Base-by-base conservation (phyloP, 2,113 vertebrate species). In the Microtus richardsoni region DNA sequence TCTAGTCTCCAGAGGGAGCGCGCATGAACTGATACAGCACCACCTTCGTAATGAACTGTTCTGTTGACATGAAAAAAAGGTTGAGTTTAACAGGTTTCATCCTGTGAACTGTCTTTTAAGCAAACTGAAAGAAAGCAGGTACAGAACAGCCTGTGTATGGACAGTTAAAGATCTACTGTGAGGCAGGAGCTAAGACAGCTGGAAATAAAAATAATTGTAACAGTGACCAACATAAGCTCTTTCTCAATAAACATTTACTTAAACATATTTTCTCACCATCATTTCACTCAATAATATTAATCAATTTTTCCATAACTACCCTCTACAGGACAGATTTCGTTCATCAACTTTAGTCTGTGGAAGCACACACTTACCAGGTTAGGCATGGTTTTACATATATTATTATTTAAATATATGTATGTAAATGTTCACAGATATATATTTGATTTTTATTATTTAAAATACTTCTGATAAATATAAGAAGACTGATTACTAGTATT, bases 1-100 rank as follows among this genome's bases (percentile, higher is more conserved):
- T 99, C 99, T 33, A 99, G 98, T 94, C 99, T 99, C 99, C 99
- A 99, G 80, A 99, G 98, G 77, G 99, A 99, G 92, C 99, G 98
- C 36, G 99, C 99, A 0, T 99, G 99, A 97, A 99, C 99, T 28
- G 99, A 99, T 80, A 99, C 99, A 5, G 99, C 99, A 74, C 99
- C 99, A 0, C 99, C 99, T 97, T 99, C 99, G 4, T 99, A 99
- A 97, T 99, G 99, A 94, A 99, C 99, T 24, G 99, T 99, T 98
- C 99, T 99, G 98, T 74, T 4, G 98, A 97, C 49, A 58, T 52
- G 21, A 36, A 91, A 87, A 17, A 77, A 64, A 92, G 64, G 91
- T 44, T 90, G 22, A 96, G 73, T 47, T 47, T 16, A 68, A 44
- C 7, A 0, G 0, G 3, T 64, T 68, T 89, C 2, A 86, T 47